phyloP scores from a whole-genome alignment of 2,113 vertebrate species.

The Megaleporinus macrocephalus region DNA sequence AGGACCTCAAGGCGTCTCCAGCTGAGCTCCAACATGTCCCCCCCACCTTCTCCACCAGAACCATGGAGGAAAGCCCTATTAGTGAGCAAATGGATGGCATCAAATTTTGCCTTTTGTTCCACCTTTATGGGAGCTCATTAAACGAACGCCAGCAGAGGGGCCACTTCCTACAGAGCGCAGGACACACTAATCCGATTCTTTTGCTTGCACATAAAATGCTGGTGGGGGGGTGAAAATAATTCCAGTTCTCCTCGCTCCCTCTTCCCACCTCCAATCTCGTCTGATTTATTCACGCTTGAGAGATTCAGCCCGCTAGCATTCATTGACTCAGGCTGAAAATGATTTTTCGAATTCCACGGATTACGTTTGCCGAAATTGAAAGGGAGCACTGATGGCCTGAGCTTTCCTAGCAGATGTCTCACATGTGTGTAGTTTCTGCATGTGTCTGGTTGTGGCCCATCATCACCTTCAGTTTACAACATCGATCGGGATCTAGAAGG shows the following conservation, averaged over 20 bases:
- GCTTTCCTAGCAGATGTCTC: slow-evolving; percentile 7
- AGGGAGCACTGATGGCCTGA: slow-evolving; percentile 32
- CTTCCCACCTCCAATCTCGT: slow-evolving; percentile 42
- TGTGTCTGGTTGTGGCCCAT: slow-evolving; percentile 9
- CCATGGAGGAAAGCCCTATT: slow-evolving; percentile 62
- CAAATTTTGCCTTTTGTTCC: slow-evolving; percentile 67
- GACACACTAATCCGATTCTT: slow-evolving; percentile 74
- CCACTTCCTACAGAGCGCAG: slow-evolving; percentile 56
- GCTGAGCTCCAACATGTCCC: slow-evolving; percentile 73
- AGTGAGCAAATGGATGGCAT: slow-evolving; percentile 65
- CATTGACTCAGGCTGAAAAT: slow-evolving; percentile 65
- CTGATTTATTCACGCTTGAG: slow-evolving; percentile 69
- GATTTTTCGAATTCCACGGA: slow-evolving; percentile 71
- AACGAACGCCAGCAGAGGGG: slow-evolving; percentile 59
- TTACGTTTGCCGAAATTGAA: slow-evolving; percentile 63
- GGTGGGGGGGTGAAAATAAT: slow-evolving; percentile 59
- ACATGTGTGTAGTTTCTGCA: slow-evolving; percentile 15
- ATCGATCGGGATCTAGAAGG: too few relatives aligned
- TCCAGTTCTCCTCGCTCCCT: slow-evolving; percentile 53
- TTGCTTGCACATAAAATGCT: slow-evolving; percentile 46
- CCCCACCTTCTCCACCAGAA: slow-evolving; percentile 59
- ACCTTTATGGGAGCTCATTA: slow-evolving; percentile 69
- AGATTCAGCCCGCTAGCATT: slow-evolving; percentile 66
- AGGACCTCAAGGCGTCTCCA: slow-evolving; percentile 70
- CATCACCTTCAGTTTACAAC: too few relatives aligned